phyloP scores from a whole-genome alignment of 1,140 invertebrate genomes.

The Dryas iulia region DNA sequence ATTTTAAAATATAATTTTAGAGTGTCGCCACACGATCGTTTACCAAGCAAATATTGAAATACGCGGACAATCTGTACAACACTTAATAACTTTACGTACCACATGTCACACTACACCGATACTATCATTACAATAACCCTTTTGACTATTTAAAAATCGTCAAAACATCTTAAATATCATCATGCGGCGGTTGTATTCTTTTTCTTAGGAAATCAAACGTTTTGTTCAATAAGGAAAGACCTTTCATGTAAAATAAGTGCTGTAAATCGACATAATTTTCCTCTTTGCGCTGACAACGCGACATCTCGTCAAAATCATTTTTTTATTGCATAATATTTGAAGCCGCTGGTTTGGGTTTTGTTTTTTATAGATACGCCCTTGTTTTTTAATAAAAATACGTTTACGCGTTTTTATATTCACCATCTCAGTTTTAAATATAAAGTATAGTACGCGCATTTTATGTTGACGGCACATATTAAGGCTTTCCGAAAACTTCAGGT shows the following conservation, averaged over 20 bases:
- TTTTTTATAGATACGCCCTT: no score
- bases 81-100: background rate
- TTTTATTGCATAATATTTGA: no score
- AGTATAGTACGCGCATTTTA: no score
- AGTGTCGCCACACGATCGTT: background rate
- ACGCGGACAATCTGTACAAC: background rate
- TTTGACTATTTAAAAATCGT: background rate
- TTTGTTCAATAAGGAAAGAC: background rate
- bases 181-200: background rate
- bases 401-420: no score
- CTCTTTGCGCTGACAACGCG: no score
- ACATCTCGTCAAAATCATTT: no score
- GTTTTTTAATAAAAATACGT: no score
- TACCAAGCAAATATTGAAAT: slow-evolving; percentile 10
- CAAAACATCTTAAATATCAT: background rate
- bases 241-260: background rate
- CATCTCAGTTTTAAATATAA: no score
- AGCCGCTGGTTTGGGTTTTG: no score
- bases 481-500: no score
- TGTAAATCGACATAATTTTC: no score
- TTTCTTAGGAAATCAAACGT: background rate
- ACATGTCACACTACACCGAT: slow-evolving; percentile 9
- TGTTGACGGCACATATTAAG: no score
- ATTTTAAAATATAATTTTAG: background rate
- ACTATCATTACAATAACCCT: background rate